Evolutionary conservation across 2,797 vertebrate genomes (phyloP).

Genomic region (Sebastes miniatus): DNA sequence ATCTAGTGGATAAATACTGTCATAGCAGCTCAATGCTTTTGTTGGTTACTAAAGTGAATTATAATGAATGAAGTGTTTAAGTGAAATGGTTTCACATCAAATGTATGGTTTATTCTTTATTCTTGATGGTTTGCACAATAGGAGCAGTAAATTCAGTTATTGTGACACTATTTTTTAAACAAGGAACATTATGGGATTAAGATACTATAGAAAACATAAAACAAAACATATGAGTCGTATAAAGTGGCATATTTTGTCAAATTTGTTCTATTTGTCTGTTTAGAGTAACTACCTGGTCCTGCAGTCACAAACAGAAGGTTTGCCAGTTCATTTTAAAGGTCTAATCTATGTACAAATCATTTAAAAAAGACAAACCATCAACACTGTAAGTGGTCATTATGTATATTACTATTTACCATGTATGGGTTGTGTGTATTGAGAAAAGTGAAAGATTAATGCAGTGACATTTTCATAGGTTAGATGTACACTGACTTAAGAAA

Average conservation of each 20-base stretch:
- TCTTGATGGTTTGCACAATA: too few species aligned
- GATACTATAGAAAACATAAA: not conserved
- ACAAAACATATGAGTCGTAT: not conserved
- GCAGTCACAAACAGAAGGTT: not conserved
- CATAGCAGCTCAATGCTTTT: not conserved
- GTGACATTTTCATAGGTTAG: slow-evolving; percentile 26
- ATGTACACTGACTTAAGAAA: not conserved
- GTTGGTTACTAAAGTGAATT: not conserved
- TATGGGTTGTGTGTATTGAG: not conserved
- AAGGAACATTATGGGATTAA: not conserved
- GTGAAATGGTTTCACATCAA: not conserved
- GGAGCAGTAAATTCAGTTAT: not conserved
- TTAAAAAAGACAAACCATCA: not conserved
- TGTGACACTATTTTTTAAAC: not conserved
- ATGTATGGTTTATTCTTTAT: not conserved
- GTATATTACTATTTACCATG: not conserved
- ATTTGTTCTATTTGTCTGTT: not conserved
- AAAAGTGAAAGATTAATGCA: slow-evolving; percentile 6
- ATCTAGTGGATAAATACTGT: slow-evolving; percentile 43
- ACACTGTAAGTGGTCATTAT: not conserved
- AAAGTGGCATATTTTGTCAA: not conserved
- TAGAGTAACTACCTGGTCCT: not conserved
- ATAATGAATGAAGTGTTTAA: not conserved
- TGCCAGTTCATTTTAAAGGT: not conserved
- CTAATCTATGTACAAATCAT: not conserved